Base-by-base conservation (phyloP, 2,113 vertebrate genomes). In the Entelurus aequoreus region DNA sequence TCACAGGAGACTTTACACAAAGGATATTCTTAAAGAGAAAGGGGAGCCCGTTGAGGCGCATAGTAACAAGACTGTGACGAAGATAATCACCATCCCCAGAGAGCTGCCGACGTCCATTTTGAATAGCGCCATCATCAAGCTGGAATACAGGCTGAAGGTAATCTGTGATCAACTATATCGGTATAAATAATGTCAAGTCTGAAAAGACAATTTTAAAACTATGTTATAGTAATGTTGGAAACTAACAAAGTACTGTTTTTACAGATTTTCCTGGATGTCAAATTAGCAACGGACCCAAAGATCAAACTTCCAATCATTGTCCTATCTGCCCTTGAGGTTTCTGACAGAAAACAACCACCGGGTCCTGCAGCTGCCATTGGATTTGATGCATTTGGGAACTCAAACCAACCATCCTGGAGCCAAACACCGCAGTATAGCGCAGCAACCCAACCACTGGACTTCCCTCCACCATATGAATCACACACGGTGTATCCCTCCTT, bases 101-200 rank as follows among this genome's bases (percentile, higher is more conserved):
- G 72, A 72, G 4, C 62, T 84, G 0, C 47, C 66, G 5, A 13
- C 74, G 28, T 88, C 87, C 66, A 85, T 88, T 71, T 3, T 86
- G 37, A 87, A 81, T 78, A 48, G 85, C 53, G 53, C 69, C 55
- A 86, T 88, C 72, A 64, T 88, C 54, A 86, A 76, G 59, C 65
- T 81, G 35, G 80, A 88, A 61, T 87, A 89, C 72, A 76, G 67
- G 16, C 63, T 89, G 54, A 87, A 81, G 84, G 86, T 89, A 74
- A 71, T 10, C 11, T 35, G 10, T 6, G 38, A 6, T 40, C 38
- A 1, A 7, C 38, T 40, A 28, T 28, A 28, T 28, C 3, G 2
- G 3, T 28, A 28, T 28, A 40, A 40, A 40, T 8, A 40, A 40
- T 40, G 8, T 28, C 28, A 40, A 40, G 38, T 8, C 38, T 40